Base-by-base conservation (phyloP, 2,113 vertebrate species). In the Tupaia chinensis region DNA sequence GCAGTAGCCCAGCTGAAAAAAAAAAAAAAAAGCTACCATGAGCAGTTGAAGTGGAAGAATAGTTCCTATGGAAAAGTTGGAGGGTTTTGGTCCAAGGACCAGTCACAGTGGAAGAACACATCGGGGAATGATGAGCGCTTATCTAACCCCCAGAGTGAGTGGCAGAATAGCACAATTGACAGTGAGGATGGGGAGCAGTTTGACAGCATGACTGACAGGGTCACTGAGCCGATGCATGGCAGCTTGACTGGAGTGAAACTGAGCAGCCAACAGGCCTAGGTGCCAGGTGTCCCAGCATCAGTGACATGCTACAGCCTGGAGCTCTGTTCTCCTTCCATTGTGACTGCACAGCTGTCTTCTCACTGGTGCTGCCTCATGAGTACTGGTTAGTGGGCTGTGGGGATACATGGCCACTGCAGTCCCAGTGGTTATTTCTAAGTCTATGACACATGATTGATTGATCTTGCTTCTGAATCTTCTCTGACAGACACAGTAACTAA, bases 11-110 rank as follows among this genome's bases (percentile, higher is more conserved):
- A n/a, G n/a, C n/a, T n/a, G n/a, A n/a, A n/a, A n/a, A n/a, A n/a
- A n/a, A n/a, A n/a, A n/a, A n/a, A n/a, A n/a, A n/a, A n/a, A n/a
- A n/a, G n/a, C n/a, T n/a, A n/a, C n/a, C n/a, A n/a, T n/a, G n/a
- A n/a, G n/a, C n/a, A n/a, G n/a, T n/a, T n/a, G n/a, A n/a, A n/a
- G n/a, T n/a, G n/a, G n/a, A n/a, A n/a, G n/a, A n/a, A n/a, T n/a
- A n/a, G n/a, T n/a, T n/a, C n/a, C n/a, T n/a, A n/a, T n/a, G n/a
- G n/a, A n/a, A n/a, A n/a, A n/a, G n/a, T n/a, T n/a, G 98, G 98
- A 94, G 98, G 99, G 90, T 96, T 99, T 97, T 99, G 99, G 99
- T 98, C 99, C 66, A 99, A 99, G 98, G 99, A 99, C 98, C 98
- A 98, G 98, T 98, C 99, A 0, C 98, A 98, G 10, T 99, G 98